Evolutionary conservation across 2,888 invertebrate species (phyloP).

Genomic region (Lamellibrachia satsuma): DNA sequence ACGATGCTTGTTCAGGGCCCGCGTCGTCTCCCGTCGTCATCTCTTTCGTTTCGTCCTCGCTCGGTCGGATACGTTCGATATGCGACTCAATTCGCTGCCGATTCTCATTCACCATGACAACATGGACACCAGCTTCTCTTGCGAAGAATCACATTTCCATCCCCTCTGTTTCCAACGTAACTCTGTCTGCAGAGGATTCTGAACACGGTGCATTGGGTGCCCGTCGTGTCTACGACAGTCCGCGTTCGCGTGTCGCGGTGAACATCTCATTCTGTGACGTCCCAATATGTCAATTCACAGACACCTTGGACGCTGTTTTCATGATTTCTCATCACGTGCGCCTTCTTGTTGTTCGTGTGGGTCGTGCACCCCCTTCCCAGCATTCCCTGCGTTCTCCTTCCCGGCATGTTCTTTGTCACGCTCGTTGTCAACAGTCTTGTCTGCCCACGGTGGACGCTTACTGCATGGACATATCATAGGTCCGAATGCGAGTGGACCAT

Average conservation of each 20-base stretch:
- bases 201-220: too few relatives aligned
- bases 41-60: background rate
- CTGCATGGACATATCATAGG: background rate
- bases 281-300: too few relatives aligned
- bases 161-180: background rate
- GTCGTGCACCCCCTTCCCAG: background rate
- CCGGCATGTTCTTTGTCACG: background rate
- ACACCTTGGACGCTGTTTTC: too few relatives aligned
- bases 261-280: too few relatives aligned
- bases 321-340: too few relatives aligned
- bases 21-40: background rate
- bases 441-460: background rate
- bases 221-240: too few relatives aligned
- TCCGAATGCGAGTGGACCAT: background rate
- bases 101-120: background rate
- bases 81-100: background rate
- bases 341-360: background rate
- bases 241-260: too few relatives aligned
- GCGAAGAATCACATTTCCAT: background rate
- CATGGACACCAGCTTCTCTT: background rate
- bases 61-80: background rate
- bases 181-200: background rate
- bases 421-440: background rate
- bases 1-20: conserved; percentile 7
- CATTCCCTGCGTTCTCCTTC: background rate